Base-by-base conservation (phyloP, 2,113 vertebrate species). In the Grantiella picta region DNA sequence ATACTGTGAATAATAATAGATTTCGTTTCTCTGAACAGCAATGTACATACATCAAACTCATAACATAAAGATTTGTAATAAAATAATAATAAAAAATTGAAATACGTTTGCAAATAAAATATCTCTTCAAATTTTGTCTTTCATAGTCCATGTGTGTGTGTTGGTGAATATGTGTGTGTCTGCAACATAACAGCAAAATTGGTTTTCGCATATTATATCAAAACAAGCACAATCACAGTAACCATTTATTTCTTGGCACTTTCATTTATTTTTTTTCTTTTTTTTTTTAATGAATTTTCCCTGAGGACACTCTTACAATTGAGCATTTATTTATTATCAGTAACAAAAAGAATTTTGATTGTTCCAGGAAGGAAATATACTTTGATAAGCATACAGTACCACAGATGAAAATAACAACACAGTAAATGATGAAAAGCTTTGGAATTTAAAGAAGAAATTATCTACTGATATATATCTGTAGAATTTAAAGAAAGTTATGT, bases 141-240 rank as follows among this genome's bases (percentile, higher is more conserved):
- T 97, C 72, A 79, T 38, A 77, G 38, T 94, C 36, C 25, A 14
- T 29, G 7, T 63, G 11, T 38, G 5, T 52, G 19, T 42, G 73
- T 94, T 61, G 27, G 70, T 95, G 80, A 69, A 69, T 53, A 33
- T 13, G 2, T 42, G 29, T 93, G 54, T 94, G 72, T 90, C 94
- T 76, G 54, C 71, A 91, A 87, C 77, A 91, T 79, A 95, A 88
- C 19, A 24, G 68, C 10, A 75, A 97, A 97, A 98, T 97, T 95
- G 97, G 95, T 96, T 97, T 96, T 97, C 97, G 91, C 96, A 96
- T 97, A 97, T 96, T 95, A 90, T 96, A 97, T 97, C 92, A 97
- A 97, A 97, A 97, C 77, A 96, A 97, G 80, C 86, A 59, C 92
- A 96, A 91, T 97, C 92, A 90, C 85, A 97, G 89, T 95, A 97